These are phyloP conservation scores for Myoxocephalus aenaeus DNA, from an alignment of 2,797 vertebrate genomes.

Conservation along the genomic window DNA sequence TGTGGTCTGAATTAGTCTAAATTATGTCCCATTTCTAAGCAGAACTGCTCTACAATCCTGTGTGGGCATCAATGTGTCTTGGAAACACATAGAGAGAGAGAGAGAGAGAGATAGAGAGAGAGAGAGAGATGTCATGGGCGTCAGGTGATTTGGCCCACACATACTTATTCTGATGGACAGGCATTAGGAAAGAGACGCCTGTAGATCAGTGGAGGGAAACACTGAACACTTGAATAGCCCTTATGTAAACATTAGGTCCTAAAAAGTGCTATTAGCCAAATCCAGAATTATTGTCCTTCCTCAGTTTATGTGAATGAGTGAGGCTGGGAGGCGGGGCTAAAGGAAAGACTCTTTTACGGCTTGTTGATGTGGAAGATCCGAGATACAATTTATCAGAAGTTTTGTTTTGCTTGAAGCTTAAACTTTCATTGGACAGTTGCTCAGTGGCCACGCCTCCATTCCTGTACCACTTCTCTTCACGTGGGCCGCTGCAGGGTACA, in stretches of 20 bases:
- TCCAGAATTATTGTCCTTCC: not conserved
- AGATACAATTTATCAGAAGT: not conserved
- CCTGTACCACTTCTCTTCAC: not conserved
- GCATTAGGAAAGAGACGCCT: not conserved
- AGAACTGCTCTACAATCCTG: constrained; percentile 3
- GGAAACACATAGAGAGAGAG: not conserved
- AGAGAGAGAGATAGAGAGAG: too few species aligned
- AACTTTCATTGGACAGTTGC: not conserved
- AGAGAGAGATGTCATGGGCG: too few species aligned
- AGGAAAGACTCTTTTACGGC: not conserved
- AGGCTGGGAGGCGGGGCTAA: not conserved
- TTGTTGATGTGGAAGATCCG: not conserved
- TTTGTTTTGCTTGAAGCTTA: not conserved
- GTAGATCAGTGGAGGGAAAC: too few species aligned
- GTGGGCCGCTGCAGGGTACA: not conserved
- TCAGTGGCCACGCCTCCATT: not conserved
- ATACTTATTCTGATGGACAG: too few species aligned
- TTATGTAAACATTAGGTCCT: not conserved
- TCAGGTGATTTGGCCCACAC: not conserved
- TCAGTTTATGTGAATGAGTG: not conserved
- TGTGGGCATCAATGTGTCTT: not conserved
- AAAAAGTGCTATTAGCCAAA: not conserved
- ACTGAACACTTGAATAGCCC: not conserved
- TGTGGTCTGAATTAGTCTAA: not conserved
- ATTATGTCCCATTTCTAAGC: constrained; percentile 15